A percentile compares a stretch with the other conserved stretches of the same genome.
Evolutionary conservation across 2,113 vertebrate species (phyloP).

Genomic region (Paedocypris sp.): DNA sequence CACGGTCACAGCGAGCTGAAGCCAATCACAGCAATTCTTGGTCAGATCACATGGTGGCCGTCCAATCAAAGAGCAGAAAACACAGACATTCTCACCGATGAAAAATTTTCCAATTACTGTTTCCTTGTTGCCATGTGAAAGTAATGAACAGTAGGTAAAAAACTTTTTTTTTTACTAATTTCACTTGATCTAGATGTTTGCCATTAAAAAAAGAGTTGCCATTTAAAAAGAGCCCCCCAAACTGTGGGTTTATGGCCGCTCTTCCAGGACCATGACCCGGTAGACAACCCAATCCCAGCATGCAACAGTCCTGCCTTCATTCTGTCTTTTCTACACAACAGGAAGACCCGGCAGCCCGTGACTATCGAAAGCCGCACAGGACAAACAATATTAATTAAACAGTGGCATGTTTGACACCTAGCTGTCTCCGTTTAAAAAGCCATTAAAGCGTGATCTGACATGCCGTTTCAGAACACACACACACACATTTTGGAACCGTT

Average conservation of each 20-base stretch:
- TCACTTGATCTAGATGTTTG: no score
- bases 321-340: slow-evolving; percentile 39
- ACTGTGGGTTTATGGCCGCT: neutral
- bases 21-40: no score
- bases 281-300: slow-evolving; percentile 5
- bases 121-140: no score
- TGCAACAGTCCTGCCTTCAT: slow-evolving; percentile 24
- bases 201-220: no score
- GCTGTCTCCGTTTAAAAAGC: slow-evolving; percentile 61
- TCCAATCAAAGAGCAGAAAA: no score
- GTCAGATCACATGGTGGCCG: no score
- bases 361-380: slow-evolving; percentile 58
- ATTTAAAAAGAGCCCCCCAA: no score
- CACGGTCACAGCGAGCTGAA: no score
- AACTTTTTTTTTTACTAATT: no score
- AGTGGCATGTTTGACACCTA: slow-evolving; percentile 59
- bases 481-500: neutral
- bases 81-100: no score
- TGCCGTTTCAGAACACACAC: slow-evolving; percentile 43
- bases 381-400: slow-evolving; percentile 73
- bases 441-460: slow-evolving; percentile 54
- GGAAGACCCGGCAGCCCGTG: slow-evolving; percentile 51
- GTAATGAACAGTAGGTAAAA: no score
- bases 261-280: neutral
- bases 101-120: no score